A percentile compares a stretch with the other conserved stretches of the same genome.
These are phyloP conservation scores for Xanthostigma xanthostigma DNA, from an alignment of 2,888 invertebrate genomes.

Conservation along the genomic window DNA sequence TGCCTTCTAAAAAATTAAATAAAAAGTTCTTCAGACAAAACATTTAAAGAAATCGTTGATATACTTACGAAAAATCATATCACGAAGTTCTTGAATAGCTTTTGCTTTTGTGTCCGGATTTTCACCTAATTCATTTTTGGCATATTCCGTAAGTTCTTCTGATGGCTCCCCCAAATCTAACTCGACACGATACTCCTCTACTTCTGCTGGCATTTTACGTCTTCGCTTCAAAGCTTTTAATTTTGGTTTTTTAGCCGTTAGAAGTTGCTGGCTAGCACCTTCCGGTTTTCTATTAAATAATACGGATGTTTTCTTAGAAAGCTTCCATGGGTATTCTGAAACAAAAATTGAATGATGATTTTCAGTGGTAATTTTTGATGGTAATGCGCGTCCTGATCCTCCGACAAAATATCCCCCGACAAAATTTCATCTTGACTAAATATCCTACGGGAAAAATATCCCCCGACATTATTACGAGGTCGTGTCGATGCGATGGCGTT, in stretches of 20 bases:
- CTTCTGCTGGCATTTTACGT: slow-evolving; percentile 33
- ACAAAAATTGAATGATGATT: too few species aligned
- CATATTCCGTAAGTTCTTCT: slow-evolving; percentile 48
- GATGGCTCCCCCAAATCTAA: slow-evolving; percentile 51
- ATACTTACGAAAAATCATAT: slow-evolving; percentile 53
- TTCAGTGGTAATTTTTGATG: background rate
- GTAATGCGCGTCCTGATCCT: too few species aligned
- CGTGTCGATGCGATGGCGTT: too few species aligned
- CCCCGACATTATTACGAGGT: too few species aligned
- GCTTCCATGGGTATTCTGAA: too few species aligned
- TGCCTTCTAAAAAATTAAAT: too few species aligned
- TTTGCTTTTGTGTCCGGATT: slow-evolving; percentile 50
- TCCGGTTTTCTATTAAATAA: background rate
- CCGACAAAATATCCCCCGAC: too few species aligned
- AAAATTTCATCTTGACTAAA: too few species aligned
- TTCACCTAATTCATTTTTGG: slow-evolving; percentile 51
- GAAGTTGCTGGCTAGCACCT: background rate
- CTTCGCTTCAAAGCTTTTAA: background rate
- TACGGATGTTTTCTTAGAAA: background rate
- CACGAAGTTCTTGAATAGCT: slow-evolving; percentile 54
- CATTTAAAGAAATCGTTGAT: too few species aligned
- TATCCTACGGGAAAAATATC: too few species aligned
- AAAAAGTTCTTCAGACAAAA: too few species aligned
- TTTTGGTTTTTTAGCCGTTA: background rate
- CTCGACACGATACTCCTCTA: slow-evolving; percentile 35